phyloP scores from a whole-genome alignment of 2,797 vertebrate species.

The Melanotaenia maccullochi region DNA sequence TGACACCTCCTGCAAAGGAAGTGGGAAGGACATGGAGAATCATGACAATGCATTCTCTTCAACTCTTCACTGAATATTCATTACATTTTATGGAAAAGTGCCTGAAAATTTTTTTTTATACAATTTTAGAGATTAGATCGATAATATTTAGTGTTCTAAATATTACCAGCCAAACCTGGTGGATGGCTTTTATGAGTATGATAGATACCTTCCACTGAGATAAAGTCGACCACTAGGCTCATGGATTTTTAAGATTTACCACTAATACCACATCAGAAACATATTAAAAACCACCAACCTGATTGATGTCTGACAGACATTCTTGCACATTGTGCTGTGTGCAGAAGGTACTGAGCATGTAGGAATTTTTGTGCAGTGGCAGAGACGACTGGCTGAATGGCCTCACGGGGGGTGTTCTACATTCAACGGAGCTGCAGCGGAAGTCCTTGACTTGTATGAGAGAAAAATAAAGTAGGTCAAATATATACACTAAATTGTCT shows the following conservation, averaged over 20 bases:
- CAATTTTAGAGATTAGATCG: background rate
- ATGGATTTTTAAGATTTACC: background rate
- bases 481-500: background rate
- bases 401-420: constrained; percentile 83
- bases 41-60: background rate
- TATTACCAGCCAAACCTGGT: background rate
- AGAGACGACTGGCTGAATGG: constrained; percentile 84
- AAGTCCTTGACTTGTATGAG: constrained; percentile 65
- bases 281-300: constrained; percentile 78
- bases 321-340: constrained; percentile 92
- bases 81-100: background rate
- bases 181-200: background rate
- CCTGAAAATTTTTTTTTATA: background rate
- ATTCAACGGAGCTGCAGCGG: constrained; percentile 81
- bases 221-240: background rate
- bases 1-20: constrained; percentile 86
- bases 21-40: background rate
- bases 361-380: constrained; percentile 82
- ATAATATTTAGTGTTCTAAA: background rate
- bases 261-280: background rate
- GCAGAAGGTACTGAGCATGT: constrained; percentile 89
- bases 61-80: background rate
- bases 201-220: background rate
- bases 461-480: constrained; percentile 29
- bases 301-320: constrained; percentile 90